Conservation (phyloP, 1,140 invertebrate species). For the Himalopsyche phryganea region DNA sequence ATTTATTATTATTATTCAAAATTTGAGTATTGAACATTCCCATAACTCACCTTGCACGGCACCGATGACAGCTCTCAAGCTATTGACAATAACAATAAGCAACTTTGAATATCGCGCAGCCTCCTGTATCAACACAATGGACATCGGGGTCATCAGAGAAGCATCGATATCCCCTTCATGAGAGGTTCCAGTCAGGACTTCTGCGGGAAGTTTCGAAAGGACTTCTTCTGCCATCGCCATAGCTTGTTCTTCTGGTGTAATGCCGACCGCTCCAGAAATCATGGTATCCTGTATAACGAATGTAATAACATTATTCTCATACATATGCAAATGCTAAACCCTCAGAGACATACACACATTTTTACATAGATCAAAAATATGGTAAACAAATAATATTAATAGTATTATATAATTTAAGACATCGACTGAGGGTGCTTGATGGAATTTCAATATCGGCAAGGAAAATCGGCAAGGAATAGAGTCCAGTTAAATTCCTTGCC, state of each 20-base stretch:
- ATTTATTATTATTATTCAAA: neutral
- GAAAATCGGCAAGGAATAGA: no score
- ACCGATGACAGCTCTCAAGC: conserved; percentile 76
- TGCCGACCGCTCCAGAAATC: conserved; percentile 48
- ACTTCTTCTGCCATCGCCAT: conserved; percentile 69
- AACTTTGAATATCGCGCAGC: conserved; percentile 87
- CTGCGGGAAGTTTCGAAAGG: conserved; percentile 65
- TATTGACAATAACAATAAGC: conserved; percentile 67
- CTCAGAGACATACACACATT: neutral
- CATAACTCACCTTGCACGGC: conserved; percentile 76
- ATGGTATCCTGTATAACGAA: neutral
- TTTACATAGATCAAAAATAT: neutral
- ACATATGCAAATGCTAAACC: neutral
- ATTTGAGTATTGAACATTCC: no score
- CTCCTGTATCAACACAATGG: conserved; percentile 91
- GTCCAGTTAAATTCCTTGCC: no score
- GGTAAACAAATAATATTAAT: neutral
- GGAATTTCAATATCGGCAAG: no score
- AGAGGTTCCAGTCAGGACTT: conserved; percentile 66
- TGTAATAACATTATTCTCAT: neutral
- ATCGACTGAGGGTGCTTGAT: no score
- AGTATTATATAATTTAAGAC: no score
- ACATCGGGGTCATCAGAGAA: conserved; percentile 75
- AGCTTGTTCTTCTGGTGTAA: conserved; percentile 66
- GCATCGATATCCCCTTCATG: conserved; percentile 73